A percentile compares a stretch with the other conserved stretches of the same genome.
Conservation (phyloP, 1,140 invertebrate species). For the Aporrectodea caliginosa region DNA sequence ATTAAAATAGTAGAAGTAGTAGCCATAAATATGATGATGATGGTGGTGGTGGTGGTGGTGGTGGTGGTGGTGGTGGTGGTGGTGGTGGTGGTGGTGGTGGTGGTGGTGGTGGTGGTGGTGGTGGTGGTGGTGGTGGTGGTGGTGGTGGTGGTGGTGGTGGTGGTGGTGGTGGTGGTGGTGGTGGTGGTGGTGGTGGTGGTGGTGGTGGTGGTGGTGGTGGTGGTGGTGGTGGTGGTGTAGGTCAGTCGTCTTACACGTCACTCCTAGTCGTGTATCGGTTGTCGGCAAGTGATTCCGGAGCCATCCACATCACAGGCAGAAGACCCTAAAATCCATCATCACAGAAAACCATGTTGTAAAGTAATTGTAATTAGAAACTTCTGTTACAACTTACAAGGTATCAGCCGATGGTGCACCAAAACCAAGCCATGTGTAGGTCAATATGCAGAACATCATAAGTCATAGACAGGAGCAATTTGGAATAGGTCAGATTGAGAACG, state of each 20-base stretch:
- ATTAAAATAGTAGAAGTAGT: no score
- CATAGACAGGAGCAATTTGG: no score
- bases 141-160: conserved; percentile 18
- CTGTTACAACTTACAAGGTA: no score
- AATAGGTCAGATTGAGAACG: no score
- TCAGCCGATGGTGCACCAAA: no score
- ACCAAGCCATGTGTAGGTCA: no score
- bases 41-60: conserved; percentile 18
- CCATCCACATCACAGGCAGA: conserved; percentile 98
- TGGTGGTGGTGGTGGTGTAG: not conserved
- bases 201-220: conserved; percentile 1
- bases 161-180: conserved; percentile 18
- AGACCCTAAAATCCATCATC: conserved; percentile 63
- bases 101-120: conserved; percentile 18
- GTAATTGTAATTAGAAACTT: no score
- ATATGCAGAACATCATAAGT: no score
- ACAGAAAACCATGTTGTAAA: no score
- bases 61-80: conserved; percentile 18
- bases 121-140: conserved; percentile 18
- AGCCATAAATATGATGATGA: no score
- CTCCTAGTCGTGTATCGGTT: conserved; percentile 91
- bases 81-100: conserved; percentile 18
- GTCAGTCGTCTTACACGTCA: conserved; percentile 68
- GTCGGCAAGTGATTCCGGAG: conserved; percentile 90
- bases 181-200: conserved; percentile 5